Conservation (phyloP, 2,797 vertebrate species). For the Trichosurus vulpecula region DNA sequence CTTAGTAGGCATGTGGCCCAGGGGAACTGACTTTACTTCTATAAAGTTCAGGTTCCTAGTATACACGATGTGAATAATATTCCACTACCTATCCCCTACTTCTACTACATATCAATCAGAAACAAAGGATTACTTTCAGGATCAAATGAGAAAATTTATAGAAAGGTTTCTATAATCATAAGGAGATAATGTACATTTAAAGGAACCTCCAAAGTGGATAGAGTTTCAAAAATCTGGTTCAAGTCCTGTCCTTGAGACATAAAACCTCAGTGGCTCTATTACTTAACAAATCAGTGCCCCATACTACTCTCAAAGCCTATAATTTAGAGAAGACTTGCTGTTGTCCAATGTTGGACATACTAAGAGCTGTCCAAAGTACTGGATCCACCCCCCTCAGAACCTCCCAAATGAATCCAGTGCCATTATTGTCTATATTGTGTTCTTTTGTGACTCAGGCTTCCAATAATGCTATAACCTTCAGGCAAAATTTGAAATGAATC, state of each 20-base stretch:
- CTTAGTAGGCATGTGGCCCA: neutral
- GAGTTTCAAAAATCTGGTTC: neutral
- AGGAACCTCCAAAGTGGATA: neutral
- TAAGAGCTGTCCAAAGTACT: neutral
- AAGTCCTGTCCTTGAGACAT: neutral
- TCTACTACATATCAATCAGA: neutral
- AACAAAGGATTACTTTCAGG: neutral
- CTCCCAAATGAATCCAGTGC: neutral
- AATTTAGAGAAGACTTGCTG: neutral
- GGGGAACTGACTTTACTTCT: neutral
- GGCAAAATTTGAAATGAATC: constrained; percentile 64
- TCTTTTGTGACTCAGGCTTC: neutral
- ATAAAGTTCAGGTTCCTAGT: neutral
- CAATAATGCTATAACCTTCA: constrained; percentile 60
- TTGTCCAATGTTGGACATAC: neutral
- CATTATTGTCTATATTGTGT: neutral
- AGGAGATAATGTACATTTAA: neutral
- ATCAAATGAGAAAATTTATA: neutral
- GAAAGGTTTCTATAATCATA: neutral
- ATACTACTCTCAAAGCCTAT: neutral
- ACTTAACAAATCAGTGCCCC: neutral
- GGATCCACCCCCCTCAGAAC: neutral
- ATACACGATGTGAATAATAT: neutral
- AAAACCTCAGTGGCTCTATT: neutral
- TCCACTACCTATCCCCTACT: neutral